Base-by-base conservation (phyloP, 2,113 vertebrate genomes). In the Plestiodon gilberti region DNA sequence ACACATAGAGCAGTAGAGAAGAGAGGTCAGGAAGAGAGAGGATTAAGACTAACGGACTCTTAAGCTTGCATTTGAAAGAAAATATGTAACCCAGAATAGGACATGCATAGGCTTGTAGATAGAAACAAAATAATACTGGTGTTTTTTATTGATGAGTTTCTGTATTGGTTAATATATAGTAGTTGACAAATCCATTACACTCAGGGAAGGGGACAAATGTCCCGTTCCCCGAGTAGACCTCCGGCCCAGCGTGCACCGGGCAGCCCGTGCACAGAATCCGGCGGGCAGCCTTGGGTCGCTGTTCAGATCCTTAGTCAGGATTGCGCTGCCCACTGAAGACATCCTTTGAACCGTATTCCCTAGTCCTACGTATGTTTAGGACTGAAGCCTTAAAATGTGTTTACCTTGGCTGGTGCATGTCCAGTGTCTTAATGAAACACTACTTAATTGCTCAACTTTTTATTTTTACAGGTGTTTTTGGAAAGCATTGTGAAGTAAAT, bases 401-500 rank as follows among this genome's bases (percentile, higher is more conserved):
- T 43, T 70, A 64, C 43, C 30, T 70, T 40, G 1, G 48, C n/a
- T 78, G 9, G 48, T 40, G 23, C 64, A 70, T 33, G 22, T 3
- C 15, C 10, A 81, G 30, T 64, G 35, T 74, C 59, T 74, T 48
- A 62, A 15, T 55, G 6, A 30, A 78, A 78, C 77, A 0, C 22
- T 25, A 2, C 1, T 35, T 5, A 30, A n/a, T 52, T 59, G 18
- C 1, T 6, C n/a, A 38, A 0, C 0, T 80, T 93, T 94, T 93
- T 84, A 5, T 5, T 90, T 91, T 83, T 89, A 25, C 95, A 99
- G 99, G 99, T 93, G 98, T 99, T 93, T 99, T 99, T 93, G 99
- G 99, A 82, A 99, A 99, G 89, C 98, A 99, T 90, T 99, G 99
- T 11, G 99, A 99, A 89, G 95, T 99, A 80, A 99, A 98, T 94